Conservation (phyloP, 2,797 vertebrate species). For the Brotula barbata region DNA sequence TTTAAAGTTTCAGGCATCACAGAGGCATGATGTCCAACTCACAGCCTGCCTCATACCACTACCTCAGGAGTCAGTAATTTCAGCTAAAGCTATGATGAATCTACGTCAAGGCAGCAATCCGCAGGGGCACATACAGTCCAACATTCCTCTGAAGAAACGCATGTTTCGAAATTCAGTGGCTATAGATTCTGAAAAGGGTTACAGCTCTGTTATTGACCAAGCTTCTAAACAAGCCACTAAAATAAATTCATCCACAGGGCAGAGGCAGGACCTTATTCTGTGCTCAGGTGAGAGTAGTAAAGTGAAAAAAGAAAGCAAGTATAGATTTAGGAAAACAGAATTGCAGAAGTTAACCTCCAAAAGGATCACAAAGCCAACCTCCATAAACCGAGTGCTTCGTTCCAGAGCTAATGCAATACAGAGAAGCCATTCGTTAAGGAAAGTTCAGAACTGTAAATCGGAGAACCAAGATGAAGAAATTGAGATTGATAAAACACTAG, state of each 20-base stretch:
- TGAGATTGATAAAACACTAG: neutral
- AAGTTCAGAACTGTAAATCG: conserved; percentile 39
- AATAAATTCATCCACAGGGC: conserved; percentile 27
- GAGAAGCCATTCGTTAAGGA: conserved; percentile 41
- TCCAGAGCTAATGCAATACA: conserved; percentile 45
- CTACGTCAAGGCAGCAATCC: conserved; percentile 57
- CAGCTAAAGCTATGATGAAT: conserved; percentile 44
- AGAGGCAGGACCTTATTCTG: neutral
- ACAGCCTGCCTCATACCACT: conserved; percentile 51
- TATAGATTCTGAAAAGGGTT: conserved; percentile 61
- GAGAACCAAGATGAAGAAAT: conserved; percentile 31
- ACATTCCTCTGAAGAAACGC: conserved; percentile 84
- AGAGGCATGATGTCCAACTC: conserved; percentile 23
- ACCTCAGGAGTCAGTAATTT: conserved; percentile 57
- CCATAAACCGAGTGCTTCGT: conserved; percentile 49
- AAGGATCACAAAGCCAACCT: conserved; percentile 39
- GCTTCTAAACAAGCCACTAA: conserved; percentile 35
- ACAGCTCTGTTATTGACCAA: conserved; percentile 41
- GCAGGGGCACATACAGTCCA: conserved; percentile 75
- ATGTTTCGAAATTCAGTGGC: conserved; percentile 80
- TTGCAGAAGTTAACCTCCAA: conserved; percentile 41
- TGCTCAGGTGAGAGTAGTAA: conserved; percentile 38
- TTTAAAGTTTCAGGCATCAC: conserved; percentile 24
- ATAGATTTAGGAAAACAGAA: conserved; percentile 33
- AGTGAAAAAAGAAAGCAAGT: conserved; percentile 30